Base-by-base conservation (phyloP, 2,113 vertebrate species). In the Mesocricetus auratus region DNA sequence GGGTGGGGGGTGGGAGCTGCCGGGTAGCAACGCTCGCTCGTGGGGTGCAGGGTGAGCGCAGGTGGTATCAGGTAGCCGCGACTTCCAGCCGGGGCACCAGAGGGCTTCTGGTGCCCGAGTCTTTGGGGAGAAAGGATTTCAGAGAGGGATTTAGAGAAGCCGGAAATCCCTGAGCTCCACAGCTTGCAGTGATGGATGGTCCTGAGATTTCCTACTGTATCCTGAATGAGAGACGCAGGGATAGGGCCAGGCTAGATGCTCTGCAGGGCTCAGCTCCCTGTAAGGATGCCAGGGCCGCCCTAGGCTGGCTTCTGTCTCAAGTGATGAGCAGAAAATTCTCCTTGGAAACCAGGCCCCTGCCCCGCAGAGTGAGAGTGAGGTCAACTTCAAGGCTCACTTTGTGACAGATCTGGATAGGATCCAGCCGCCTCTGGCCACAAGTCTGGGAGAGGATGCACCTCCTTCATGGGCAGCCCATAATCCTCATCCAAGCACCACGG, bases 121-220 rank as follows among this genome's bases (percentile, higher is more conserved):
- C 39, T 64, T 69, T 58, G 19, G 33, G 31, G 74, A 75, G 88
- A 42, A 58, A 85, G 45, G 64, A n/a, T 87, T 87, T 53, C 26
- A 64, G 42, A 50, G 56, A 58, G 47, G 60, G 19, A 50, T 71
- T 71, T 0, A 2, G 79, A 79, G 74, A 77, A 93, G 13, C 33
- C 36, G 21, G 60, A 86, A 78, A 71, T 22, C 16, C 15, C 39
- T 11, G 86, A n/a, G 88, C 16, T 1, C 29, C 19, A 53, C 1
- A 3, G 45, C 1, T 7, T 0, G 0, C 56, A 29, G 22, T 26
- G 82, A 60, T 0, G 8, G 33, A 5, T 3, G 82, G 3, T 31
- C n/a, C 36, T 68, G 24, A 62, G 36, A 42, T 47, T 50, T 7
- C n/a, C 47, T 50, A 10, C 60, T 31, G 42, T 19, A 22, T 10